phyloP scores from a whole-genome alignment of 2,797 vertebrate genomes.

The Crypturellus tataupa region DNA sequence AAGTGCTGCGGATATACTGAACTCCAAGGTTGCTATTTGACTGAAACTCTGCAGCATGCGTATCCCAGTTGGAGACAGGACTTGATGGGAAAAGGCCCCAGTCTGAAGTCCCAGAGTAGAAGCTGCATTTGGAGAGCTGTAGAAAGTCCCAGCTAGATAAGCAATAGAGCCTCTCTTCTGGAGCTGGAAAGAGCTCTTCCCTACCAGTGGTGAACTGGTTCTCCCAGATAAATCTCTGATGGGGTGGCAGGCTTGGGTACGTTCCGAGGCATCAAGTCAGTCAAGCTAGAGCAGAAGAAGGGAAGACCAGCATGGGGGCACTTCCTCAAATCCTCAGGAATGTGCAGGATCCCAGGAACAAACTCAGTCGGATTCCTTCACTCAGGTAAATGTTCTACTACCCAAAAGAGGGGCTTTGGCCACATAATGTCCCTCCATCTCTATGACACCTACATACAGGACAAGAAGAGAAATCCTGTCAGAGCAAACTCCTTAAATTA shows the following conservation, averaged over 20 bases:
- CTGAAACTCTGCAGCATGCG: background rate
- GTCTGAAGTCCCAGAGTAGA: background rate
- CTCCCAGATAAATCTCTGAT: background rate
- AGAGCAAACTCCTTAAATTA: background rate
- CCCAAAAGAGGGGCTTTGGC: background rate
- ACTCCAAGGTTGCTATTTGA: background rate
- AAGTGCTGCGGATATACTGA: background rate
- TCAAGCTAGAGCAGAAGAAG: background rate
- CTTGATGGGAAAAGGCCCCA: background rate
- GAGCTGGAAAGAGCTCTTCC: background rate
- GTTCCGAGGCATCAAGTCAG: accelerated
- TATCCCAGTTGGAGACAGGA: background rate
- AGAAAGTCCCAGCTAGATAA: background rate
- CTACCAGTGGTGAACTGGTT: background rate
- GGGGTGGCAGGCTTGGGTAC: background rate
- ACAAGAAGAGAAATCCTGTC: background rate
- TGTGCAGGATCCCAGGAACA: background rate
- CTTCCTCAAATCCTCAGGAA: background rate
- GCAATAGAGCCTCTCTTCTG: background rate
- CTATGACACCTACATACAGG: background rate
- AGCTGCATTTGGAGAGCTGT: background rate
- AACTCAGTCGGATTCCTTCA: background rate
- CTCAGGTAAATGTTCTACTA: background rate
- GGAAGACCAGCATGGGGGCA: background rate
- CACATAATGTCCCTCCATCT: accelerated